Conservation (phyloP, 2,888 invertebrate genomes). For the Ophioninae sp. region DNA sequence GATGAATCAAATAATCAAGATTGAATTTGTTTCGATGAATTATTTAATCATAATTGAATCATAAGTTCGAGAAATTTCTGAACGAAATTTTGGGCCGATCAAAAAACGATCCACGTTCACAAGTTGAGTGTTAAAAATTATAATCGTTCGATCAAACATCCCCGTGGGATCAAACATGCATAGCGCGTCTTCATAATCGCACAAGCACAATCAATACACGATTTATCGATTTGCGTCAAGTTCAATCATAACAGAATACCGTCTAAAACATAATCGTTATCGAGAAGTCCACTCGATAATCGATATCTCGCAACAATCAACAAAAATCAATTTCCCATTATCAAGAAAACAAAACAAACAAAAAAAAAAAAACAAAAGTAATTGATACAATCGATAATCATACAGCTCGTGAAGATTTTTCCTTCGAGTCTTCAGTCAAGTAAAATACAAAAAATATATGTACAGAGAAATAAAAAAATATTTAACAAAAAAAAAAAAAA, state of each 20-base stretch:
- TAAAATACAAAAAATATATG: not conserved
- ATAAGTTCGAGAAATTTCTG: no score
- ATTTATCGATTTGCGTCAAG: not conserved
- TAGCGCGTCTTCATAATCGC: slow-evolving; percentile 5
- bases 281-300: not conserved
- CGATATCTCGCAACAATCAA: slow-evolving; percentile 17
- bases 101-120: no score
- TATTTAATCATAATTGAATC: no score
- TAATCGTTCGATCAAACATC: not conserved
- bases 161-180: not conserved
- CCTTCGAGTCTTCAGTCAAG: not conserved
- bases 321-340: not conserved
- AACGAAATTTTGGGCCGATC: no score
- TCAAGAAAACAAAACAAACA: not conserved
- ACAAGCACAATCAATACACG: slow-evolving; percentile 26
- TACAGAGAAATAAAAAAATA: no score
- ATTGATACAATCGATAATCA: not conserved
- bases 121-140: not conserved
- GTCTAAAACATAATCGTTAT: not conserved
- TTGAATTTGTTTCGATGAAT: no score
- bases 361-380: not conserved
- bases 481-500: no score
- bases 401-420: not conserved
- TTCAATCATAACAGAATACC: slow-evolving; percentile 1
- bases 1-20: no score